A percentile compares a stretch with the other conserved stretches of the same genome.
Conservation (phyloP, 2,797 vertebrate species). For the Dipus sagitta region DNA sequence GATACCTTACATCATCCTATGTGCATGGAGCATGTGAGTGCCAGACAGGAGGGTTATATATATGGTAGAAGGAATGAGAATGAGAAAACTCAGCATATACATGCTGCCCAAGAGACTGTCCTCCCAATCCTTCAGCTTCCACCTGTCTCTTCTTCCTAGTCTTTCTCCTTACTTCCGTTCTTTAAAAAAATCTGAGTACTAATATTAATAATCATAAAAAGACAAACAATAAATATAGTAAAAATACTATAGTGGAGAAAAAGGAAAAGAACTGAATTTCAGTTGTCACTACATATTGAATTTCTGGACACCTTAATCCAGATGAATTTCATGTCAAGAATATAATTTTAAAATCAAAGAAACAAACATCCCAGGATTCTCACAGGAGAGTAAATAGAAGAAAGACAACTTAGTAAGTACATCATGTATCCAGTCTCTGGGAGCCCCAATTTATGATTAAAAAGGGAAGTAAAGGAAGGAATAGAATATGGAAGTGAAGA, state of each 20-base stretch:
- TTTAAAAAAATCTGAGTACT: not conserved
- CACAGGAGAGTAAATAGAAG: slow-evolving; percentile 12
- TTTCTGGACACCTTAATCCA: slow-evolving; percentile 12
- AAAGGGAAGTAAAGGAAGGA: not conserved
- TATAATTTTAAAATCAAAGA: slow-evolving; percentile 68
- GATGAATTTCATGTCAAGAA: slow-evolving; percentile 43
- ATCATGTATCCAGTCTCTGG: not conserved
- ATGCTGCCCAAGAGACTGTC: not conserved
- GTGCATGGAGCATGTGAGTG: not conserved
- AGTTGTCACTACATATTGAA: not conserved
- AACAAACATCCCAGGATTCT: not conserved
- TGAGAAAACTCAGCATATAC: not conserved
- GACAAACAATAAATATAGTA: not conserved
- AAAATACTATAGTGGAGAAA: not conserved
- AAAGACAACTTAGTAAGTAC: slow-evolving; percentile 36
- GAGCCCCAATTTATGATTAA: slow-evolving; percentile 46
- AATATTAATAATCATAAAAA: not conserved
- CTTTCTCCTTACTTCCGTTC: not conserved
- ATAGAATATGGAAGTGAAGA: not conserved
- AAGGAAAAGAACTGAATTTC: not conserved
- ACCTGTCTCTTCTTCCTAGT: not conserved
- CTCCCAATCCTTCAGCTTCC: not conserved
- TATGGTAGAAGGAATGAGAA: not conserved
- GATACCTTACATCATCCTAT: not conserved
- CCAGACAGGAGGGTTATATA: not conserved